Percentiles rank a stretch among this genome's conserved stretches.
Conservation (phyloP, 2,113 vertebrate species). For the Triplophysa tibetana region DNA sequence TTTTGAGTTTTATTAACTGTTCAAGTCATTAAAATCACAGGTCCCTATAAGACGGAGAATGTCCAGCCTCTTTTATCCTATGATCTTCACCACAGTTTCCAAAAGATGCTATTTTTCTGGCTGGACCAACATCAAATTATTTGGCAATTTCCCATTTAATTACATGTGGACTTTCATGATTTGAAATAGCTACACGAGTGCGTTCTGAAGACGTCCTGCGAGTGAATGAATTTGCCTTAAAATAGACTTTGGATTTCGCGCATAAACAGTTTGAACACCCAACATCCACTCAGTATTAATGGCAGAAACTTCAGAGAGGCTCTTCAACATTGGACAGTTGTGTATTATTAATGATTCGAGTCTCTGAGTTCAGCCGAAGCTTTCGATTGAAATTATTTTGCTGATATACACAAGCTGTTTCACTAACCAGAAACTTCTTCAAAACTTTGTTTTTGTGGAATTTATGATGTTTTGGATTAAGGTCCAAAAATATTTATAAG, state of each 20-base stretch:
- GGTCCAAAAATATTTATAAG: neutral
- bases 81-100: too few relatives aligned
- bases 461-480: neutral
- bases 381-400: constrained; percentile 67
- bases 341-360: constrained; percentile 76
- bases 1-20: too few relatives aligned
- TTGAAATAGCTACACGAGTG: too few relatives aligned
- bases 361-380: constrained; percentile 54
- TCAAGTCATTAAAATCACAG: too few relatives aligned
- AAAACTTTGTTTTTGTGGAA: constrained; percentile 28
- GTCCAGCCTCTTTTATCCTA: too few relatives aligned
- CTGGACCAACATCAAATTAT: too few relatives aligned
- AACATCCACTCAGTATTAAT: constrained; percentile 75
- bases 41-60: too few relatives aligned
- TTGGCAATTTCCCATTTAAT: too few relatives aligned
- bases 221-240: too few relatives aligned
- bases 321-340: constrained; percentile 73
- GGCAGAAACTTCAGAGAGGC: constrained; percentile 73
- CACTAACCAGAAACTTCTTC: constrained; percentile 64
- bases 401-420: constrained; percentile 52
- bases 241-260: constrained; percentile 44
- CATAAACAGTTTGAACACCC: constrained; percentile 71
- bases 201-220: too few relatives aligned
- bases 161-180: too few relatives aligned
- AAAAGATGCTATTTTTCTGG: too few relatives aligned